phyloP scores from a whole-genome alignment of 1,140 invertebrate genomes.

The Drosophila murphyi region DNA sequence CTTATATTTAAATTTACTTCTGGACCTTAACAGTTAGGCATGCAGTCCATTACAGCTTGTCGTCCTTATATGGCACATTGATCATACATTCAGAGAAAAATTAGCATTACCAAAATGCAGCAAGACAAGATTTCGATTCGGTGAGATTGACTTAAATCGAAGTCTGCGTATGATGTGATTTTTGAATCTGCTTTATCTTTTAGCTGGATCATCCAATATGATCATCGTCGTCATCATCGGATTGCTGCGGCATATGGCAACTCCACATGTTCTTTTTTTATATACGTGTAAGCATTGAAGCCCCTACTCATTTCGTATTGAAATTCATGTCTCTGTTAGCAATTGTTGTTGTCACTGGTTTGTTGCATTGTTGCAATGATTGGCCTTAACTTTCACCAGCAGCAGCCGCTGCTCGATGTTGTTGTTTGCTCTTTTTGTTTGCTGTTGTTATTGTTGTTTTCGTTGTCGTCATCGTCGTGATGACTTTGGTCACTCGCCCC shows the following conservation, averaged over 20 bases:
- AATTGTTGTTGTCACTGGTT: constrained; percentile 49
- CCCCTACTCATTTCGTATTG: constrained; percentile 50
- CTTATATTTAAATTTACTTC: constrained; percentile 11
- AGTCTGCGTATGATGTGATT: constrained; percentile 30
- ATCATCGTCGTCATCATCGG: constrained; percentile 8
- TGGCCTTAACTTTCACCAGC: constrained; percentile 72
- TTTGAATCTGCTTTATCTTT: constrained; percentile 9
- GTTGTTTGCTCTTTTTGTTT: constrained; percentile 6
- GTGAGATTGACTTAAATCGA: constrained; percentile 25
- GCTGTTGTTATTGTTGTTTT: constrained; percentile 8
- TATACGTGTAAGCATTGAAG: not conserved
- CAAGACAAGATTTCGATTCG: constrained; percentile 4
- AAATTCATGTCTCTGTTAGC: constrained; percentile 77
- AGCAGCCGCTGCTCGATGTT: constrained; percentile 45
- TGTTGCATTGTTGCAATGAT: constrained; percentile 67
- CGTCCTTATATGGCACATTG: constrained; percentile 28
- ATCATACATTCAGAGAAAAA: constrained; percentile 40
- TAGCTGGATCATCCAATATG: constrained; percentile 13
- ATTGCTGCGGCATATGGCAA: constrained; percentile 19
- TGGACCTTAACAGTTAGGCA: constrained; percentile 25
- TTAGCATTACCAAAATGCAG: constrained; percentile 37
- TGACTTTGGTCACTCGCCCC: constrained; percentile 41
- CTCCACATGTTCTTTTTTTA: not conserved
- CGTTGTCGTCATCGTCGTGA: constrained; percentile 43
- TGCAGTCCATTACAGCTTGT: constrained; percentile 9